phyloP scores from a whole-genome alignment of 23 tunicate species.

The Trididemnum clinides region DNA sequence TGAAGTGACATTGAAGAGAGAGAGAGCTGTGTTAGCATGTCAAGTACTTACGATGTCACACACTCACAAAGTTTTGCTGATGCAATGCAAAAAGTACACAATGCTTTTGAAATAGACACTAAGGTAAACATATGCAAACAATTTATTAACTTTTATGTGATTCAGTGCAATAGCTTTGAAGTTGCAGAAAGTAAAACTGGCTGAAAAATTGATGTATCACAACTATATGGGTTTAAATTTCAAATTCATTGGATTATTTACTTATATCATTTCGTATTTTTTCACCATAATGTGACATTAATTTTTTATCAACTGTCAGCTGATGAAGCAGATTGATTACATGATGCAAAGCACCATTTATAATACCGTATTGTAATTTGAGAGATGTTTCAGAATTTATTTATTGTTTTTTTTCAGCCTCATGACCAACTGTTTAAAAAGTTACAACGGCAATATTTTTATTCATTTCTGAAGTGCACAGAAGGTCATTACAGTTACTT shows the following conservation, averaged over 20 bases:
- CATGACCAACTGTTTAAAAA: too few relatives aligned
- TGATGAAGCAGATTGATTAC: background rate
- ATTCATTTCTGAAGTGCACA: too few relatives aligned
- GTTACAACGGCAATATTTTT: too few relatives aligned
- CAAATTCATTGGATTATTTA: background rate
- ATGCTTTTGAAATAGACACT: slow-evolving; percentile 2
- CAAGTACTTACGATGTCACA: slow-evolving; percentile 1
- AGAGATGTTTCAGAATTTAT: too few relatives aligned
- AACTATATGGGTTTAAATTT: background rate
- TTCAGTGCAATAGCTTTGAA: background rate
- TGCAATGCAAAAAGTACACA: slow-evolving; percentile 17
- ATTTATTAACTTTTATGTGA: background rate
- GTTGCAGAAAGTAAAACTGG: background rate
- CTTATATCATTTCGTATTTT: background rate
- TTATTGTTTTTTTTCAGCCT: too few relatives aligned
- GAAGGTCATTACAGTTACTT: too few relatives aligned
- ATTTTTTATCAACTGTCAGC: background rate
- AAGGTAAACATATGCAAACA: slow-evolving; percentile 11
- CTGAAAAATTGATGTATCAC: background rate
- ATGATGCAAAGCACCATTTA: background rate
- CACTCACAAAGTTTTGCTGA: slow-evolving; percentile 2
- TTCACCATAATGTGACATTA: background rate
- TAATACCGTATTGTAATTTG: background rate
- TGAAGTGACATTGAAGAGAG: background rate
- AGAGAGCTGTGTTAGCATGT: slow-evolving; percentile 1